Conservation (phyloP, 2,888 invertebrate genomes). For the Petrolisthes manimaculis region DNA sequence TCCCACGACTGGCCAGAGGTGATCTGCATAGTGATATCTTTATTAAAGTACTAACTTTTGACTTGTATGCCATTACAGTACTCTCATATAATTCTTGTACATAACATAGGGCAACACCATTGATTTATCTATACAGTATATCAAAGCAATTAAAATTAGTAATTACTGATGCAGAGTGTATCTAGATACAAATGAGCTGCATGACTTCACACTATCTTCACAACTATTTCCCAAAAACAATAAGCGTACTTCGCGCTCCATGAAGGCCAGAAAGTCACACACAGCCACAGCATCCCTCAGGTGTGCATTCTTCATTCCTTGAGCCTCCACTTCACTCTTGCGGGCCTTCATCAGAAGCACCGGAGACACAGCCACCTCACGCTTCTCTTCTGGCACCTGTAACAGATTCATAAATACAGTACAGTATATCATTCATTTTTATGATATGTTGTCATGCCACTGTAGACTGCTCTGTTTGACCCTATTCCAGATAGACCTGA, state of each 20-base stretch:
- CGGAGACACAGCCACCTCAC: constrained; percentile 80
- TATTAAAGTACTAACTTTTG: background rate
- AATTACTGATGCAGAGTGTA: too few relatives aligned
- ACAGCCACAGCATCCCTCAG: constrained; percentile 79
- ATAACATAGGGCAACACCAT: too few relatives aligned
- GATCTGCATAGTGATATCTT: constrained; percentile 23
- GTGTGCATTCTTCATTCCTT: constrained; percentile 70
- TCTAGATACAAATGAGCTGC: too few relatives aligned
- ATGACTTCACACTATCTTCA: too few relatives aligned
- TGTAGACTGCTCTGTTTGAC: background rate
- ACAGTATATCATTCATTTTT: background rate
- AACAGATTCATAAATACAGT: background rate
- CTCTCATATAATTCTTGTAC: background rate
- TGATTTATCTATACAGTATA: too few relatives aligned
- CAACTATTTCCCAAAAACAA: too few relatives aligned
- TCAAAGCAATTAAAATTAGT: too few relatives aligned
- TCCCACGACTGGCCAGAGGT: constrained; percentile 75
- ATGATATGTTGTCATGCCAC: background rate
- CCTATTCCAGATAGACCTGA: background rate
- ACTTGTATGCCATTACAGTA: too few relatives aligned
- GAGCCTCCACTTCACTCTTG: constrained; percentile 86
- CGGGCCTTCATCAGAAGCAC: constrained; percentile 86
- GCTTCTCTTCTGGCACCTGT: constrained; percentile 75
- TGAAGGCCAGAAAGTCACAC: constrained; percentile 85
- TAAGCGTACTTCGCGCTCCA: constrained; percentile 78